phyloP scores from a whole-genome alignment of 2,888 invertebrate genomes.

The Trileptium ribeirensis region DNA sequence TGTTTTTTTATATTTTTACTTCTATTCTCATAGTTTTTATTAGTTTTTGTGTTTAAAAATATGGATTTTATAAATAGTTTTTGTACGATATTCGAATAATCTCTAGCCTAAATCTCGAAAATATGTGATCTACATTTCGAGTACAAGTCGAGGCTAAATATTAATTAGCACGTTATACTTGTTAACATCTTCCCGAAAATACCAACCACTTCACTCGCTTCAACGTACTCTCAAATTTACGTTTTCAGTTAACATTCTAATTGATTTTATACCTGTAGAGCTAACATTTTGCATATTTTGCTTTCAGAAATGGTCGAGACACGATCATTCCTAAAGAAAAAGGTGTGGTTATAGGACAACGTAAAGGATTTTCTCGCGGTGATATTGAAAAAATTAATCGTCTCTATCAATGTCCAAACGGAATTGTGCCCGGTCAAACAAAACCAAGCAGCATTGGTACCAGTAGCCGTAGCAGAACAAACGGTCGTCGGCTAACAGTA shows the following conservation, averaged over 20 bases:
- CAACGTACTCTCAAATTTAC: too few relatives aligned
- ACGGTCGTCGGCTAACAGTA: neutral
- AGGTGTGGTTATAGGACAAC: neutral
- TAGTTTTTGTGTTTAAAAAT: too few relatives aligned
- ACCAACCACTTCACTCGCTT: too few relatives aligned
- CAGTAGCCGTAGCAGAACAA: neutral
- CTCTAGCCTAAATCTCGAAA: neutral
- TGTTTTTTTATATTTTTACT: neutral
- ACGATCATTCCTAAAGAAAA: neutral
- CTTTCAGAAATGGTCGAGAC: neutral
- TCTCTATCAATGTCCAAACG: neutral
- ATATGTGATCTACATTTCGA: too few relatives aligned
- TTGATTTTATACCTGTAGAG: too few relatives aligned
- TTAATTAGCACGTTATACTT: neutral
- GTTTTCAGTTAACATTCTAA: too few relatives aligned
- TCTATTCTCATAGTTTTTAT: too few relatives aligned
- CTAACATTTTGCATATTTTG: neutral
- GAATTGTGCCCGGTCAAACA: neutral
- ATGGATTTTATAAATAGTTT: too few relatives aligned
- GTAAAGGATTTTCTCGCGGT: neutral
- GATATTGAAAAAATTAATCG: neutral
- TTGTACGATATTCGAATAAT: too few relatives aligned
- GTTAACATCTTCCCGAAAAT: neutral
- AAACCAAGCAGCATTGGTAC: neutral
- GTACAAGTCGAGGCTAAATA: neutral